A percentile compares a stretch with the other conserved stretches of the same genome.
phyloP scores from a whole-genome alignment of 1,140 invertebrate genomes.

The Mylabris phalerata region DNA sequence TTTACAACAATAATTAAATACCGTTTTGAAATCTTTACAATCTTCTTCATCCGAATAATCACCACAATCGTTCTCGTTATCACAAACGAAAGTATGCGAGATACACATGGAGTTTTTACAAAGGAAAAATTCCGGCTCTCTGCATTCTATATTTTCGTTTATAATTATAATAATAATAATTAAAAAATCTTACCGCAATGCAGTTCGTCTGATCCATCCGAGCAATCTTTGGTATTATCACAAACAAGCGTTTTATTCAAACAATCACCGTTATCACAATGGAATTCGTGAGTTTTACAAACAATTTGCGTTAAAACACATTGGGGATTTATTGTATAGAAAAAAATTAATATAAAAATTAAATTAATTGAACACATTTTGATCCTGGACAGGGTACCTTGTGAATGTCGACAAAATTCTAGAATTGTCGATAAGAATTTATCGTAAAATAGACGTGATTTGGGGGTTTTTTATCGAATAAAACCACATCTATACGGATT shows the following conservation, averaged over 20 bases:
- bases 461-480: too few species aligned
- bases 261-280: conserved; percentile 27
- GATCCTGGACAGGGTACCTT: too few species aligned
- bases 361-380: too few species aligned
- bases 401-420: too few species aligned
- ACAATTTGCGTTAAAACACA: background rate
- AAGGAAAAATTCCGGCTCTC: conserved; percentile 31
- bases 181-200: conserved; percentile 45
- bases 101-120: conserved; percentile 49
- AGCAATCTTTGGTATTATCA: conserved; percentile 63
- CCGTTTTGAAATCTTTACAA: conserved; percentile 42
- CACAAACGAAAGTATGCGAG: conserved; percentile 43
- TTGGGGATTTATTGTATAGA: background rate
- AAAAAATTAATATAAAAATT: too few species aligned
- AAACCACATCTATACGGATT: too few species aligned
- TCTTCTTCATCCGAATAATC: conserved; percentile 48
- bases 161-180: background rate
- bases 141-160: conserved; percentile 18
- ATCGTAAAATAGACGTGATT: too few species aligned
- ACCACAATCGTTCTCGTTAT: conserved; percentile 48
- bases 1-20: background rate
- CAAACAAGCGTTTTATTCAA: conserved; percentile 50
- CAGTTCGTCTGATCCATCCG: conserved; percentile 59
- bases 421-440: too few species aligned
- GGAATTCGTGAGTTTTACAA: conserved; percentile 25